These are phyloP conservation scores for Tetragnatha montana DNA, from an alignment of 2,888 invertebrate genomes.

Conservation along the genomic window DNA sequence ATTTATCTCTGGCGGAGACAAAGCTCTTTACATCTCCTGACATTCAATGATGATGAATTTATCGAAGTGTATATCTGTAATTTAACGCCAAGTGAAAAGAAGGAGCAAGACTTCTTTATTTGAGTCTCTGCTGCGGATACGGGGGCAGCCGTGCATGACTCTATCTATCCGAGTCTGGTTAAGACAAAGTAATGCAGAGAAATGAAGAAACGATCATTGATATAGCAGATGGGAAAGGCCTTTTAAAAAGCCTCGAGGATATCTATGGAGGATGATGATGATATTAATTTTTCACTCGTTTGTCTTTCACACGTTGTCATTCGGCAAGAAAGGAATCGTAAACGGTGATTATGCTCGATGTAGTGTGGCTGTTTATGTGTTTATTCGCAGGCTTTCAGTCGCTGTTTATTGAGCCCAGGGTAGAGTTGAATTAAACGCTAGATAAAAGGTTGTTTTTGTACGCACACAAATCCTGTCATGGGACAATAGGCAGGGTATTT, in stretches of 20 bases:
- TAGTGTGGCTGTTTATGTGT: no score
- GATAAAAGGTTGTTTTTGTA: no score
- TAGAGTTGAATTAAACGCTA: no score
- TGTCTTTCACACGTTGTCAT: background rate
- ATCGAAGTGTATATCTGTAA: conserved; percentile 41
- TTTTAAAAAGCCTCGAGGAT: background rate
- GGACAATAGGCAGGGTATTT: no score
- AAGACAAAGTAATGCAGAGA: background rate
- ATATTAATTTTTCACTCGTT: background rate
- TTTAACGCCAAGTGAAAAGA: conserved; percentile 55
- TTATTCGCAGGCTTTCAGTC: no score
- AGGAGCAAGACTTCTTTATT: conserved; percentile 1
- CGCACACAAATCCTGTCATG: no score
- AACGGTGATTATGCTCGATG: no score
- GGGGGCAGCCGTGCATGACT: conserved; percentile 13
- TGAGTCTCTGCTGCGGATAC: conserved; percentile 1
- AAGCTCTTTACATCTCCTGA: background rate
- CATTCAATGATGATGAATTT: conserved; percentile 19
- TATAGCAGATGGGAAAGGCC: background rate
- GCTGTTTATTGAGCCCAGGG: no score
- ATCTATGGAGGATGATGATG: background rate
- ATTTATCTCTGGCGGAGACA: background rate
- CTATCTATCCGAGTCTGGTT: background rate
- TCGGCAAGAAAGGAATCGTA: no score
- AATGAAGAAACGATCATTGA: background rate